A percentile compares a stretch with the other conserved stretches of the same genome.
Conservation (phyloP, 2,113 vertebrate genomes). For the Dipodomys ordii region DNA sequence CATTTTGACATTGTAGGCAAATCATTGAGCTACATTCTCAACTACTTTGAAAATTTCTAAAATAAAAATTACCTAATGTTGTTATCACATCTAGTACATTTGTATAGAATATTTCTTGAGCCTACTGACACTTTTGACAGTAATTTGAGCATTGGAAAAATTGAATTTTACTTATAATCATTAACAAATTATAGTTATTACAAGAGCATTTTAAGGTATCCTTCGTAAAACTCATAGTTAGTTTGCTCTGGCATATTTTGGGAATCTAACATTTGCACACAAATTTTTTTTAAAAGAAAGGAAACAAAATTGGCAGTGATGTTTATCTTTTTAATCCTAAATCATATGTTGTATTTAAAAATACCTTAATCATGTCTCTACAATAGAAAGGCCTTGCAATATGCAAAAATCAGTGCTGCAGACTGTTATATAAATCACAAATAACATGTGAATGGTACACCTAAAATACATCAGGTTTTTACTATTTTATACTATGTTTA, state of each 20-base stretch:
- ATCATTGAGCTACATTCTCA: too few species aligned
- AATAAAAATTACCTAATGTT: background rate
- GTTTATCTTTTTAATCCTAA: background rate
- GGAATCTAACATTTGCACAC: background rate
- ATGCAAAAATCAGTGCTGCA: background rate
- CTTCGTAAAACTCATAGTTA: background rate
- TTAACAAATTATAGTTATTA: background rate
- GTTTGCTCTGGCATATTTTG: background rate
- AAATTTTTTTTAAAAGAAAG: background rate
- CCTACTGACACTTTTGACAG: background rate
- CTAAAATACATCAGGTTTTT: background rate
- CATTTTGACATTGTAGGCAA: too few species aligned
- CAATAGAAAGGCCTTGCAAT: background rate
- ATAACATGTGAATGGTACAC: background rate
- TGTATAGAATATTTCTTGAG: background rate
- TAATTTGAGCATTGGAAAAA: background rate
- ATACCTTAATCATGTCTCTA: background rate
- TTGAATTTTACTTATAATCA: background rate
- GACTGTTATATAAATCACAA: background rate
- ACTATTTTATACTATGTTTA: background rate
- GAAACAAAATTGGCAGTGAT: background rate
- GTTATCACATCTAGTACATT: background rate
- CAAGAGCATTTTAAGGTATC: background rate
- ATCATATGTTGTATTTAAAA: slow-evolving; percentile 3
- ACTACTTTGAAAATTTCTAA: background rate